Conservation (phyloP, 2,888 invertebrate species). For the Auanema sp. region DNA sequence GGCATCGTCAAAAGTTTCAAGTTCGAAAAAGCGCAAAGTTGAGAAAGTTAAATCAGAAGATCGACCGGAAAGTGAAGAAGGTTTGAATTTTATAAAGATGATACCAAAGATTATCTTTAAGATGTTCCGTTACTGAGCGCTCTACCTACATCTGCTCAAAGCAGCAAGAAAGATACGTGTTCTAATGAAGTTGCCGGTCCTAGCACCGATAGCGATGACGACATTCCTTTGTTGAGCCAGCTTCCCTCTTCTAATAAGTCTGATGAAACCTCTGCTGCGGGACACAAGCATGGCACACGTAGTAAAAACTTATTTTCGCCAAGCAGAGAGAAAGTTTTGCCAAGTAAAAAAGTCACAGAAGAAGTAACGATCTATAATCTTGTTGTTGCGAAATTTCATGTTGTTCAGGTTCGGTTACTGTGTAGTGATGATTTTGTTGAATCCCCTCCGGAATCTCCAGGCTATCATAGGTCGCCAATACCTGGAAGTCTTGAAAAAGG, state of each 20-base stretch:
- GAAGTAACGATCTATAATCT: too few relatives aligned
- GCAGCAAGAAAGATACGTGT: too few relatives aligned
- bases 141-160: too few relatives aligned
- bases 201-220: not conserved
- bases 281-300: conserved; percentile 1
- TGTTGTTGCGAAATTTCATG: too few relatives aligned
- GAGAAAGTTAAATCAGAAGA: too few relatives aligned
- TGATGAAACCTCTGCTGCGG: not conserved
- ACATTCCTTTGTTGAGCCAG: conserved; percentile 1
- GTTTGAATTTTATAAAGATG: too few relatives aligned
- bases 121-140: too few relatives aligned
- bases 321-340: not conserved
- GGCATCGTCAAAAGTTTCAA: too few relatives aligned
- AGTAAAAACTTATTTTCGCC: not conserved
- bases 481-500: not conserved
- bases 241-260: not conserved
- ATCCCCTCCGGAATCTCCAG: not conserved
- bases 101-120: too few relatives aligned
- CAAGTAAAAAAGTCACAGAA: not conserved
- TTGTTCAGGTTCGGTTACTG: not conserved
- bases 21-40: too few relatives aligned
- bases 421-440: conserved; percentile 1
- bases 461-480: not conserved
- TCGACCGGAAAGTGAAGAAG: too few relatives aligned
- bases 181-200: not conserved